Evolutionary conservation across 2,888 invertebrate species (phyloP).

Genomic region (Eilema caniola): DNA sequence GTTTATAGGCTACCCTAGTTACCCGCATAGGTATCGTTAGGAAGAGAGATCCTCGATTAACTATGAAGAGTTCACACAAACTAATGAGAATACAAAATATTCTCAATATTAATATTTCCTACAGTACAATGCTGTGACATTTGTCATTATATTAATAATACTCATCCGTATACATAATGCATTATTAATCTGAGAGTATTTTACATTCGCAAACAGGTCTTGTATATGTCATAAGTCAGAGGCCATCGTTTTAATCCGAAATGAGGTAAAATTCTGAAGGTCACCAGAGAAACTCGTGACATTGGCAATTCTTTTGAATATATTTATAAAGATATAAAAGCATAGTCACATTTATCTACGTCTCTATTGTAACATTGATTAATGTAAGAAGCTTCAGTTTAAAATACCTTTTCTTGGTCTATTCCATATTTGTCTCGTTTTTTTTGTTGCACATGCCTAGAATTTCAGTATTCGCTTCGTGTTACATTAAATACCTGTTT

Average conservation of each 20-base stretch:
- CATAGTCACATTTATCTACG: not conserved
- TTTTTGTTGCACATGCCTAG: not conserved
- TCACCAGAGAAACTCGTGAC: constrained; percentile 46
- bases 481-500: not conserved
- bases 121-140: not conserved
- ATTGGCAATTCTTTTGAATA: constrained; percentile 22
- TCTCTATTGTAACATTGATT: not conserved
- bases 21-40: too few relatives aligned
- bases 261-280: constrained; percentile 42
- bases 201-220: constrained; percentile 31
- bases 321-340: constrained; percentile 14
- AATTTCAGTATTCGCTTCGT: not conserved
- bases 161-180: constrained; percentile 13
- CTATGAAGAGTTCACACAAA: too few relatives aligned
- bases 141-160: not conserved
- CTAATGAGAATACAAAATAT: not conserved
- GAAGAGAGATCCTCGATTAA: too few relatives aligned
- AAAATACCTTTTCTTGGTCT: not conserved
- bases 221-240: constrained; percentile 47
- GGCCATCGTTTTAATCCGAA: constrained; percentile 43
- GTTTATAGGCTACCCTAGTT: too few relatives aligned
- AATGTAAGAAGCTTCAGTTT: not conserved
- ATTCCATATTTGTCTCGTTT: not conserved
- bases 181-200: constrained; percentile 9
- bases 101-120: not conserved